These are phyloP conservation scores for Griposia aprilina DNA, from an alignment of 2,888 invertebrate species.

Conservation along the genomic window DNA sequence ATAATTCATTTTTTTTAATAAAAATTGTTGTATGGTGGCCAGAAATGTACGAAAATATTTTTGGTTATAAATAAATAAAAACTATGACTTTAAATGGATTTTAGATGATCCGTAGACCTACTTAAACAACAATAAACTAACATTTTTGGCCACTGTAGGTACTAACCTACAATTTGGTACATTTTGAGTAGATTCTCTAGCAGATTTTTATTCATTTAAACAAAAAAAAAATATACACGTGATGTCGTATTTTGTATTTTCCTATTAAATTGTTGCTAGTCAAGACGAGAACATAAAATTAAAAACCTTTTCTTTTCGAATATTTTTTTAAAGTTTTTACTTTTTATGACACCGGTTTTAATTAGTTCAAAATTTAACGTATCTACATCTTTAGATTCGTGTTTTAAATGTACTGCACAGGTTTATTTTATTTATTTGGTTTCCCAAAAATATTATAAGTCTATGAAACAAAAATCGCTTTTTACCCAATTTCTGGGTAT, in stretches of 20 bases:
- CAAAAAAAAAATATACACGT: conserved; percentile 31
- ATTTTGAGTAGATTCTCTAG: conserved; percentile 29
- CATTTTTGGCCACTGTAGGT: conserved; percentile 7
- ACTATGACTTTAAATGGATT: not conserved
- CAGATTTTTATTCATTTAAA: conserved; percentile 41
- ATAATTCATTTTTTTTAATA: conserved; percentile 16
- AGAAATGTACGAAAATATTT: not conserved
- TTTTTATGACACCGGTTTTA: not conserved
- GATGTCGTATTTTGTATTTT: conserved; percentile 59
- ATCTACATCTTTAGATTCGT: not conserved
- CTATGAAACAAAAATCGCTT: not conserved
- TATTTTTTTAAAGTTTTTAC: conserved; percentile 17
- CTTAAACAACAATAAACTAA: not conserved
- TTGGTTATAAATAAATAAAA: not conserved
- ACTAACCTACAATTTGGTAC: conserved; percentile 23
- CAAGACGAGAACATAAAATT: conserved; percentile 50
- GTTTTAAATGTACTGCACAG: not conserved
- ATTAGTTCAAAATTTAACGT: not conserved
- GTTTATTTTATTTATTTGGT: not conserved
- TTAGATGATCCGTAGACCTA: not conserved
- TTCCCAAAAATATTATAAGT: not conserved
- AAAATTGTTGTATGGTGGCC: not conserved
- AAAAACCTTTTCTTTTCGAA: conserved; percentile 10
- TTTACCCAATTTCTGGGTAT: conserved; percentile 10
- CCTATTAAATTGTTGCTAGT: conserved; percentile 63